phyloP scores from a whole-genome alignment of 1,140 invertebrate genomes.

The Macrobrachium rosenbergii region DNA sequence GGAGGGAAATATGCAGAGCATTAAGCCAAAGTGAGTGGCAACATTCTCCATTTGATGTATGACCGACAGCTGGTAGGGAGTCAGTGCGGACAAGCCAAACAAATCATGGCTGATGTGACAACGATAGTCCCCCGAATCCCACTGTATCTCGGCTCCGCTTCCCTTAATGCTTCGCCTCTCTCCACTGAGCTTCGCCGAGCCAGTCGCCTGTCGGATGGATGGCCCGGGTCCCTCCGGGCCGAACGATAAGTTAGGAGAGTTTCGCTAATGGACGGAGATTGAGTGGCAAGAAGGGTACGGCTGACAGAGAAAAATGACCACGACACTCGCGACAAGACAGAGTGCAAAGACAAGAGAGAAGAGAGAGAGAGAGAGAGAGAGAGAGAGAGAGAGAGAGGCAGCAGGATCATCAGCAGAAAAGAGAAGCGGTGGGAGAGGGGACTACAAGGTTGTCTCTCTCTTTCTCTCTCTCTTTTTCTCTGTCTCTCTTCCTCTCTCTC shows the following conservation, averaged over 20 bases:
- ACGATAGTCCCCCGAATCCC: constrained; percentile 34
- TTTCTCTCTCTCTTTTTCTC: no score
- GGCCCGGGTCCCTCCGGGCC: background rate
- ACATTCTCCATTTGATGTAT: constrained; percentile 52
- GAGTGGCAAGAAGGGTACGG: constrained; percentile 38
- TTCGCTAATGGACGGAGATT: constrained; percentile 59
- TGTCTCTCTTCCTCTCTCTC: no score
- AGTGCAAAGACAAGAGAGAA: constrained; percentile 12
- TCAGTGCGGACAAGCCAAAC: constrained; percentile 58
- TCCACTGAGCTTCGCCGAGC: background rate
- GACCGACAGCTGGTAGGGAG: constrained; percentile 55
- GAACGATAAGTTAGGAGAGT: constrained; percentile 27
- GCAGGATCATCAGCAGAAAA: background rate
- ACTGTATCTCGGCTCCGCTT: background rate
- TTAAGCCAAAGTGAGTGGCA: constrained; percentile 17
- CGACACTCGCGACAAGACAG: constrained; percentile 41
- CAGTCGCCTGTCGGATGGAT: no score
- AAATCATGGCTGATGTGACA: constrained; percentile 61
- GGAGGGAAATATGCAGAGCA: no score
- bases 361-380: background rate
- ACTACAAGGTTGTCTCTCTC: no score
- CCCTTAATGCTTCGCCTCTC: constrained; percentile 10
- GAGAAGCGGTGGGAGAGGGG: constrained; percentile 1
- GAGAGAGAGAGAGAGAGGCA: background rate
- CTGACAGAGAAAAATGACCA: constrained; percentile 47